Base-by-base conservation (phyloP, 2,797 vertebrate species). In the Kryptolebias ocellatus region DNA sequence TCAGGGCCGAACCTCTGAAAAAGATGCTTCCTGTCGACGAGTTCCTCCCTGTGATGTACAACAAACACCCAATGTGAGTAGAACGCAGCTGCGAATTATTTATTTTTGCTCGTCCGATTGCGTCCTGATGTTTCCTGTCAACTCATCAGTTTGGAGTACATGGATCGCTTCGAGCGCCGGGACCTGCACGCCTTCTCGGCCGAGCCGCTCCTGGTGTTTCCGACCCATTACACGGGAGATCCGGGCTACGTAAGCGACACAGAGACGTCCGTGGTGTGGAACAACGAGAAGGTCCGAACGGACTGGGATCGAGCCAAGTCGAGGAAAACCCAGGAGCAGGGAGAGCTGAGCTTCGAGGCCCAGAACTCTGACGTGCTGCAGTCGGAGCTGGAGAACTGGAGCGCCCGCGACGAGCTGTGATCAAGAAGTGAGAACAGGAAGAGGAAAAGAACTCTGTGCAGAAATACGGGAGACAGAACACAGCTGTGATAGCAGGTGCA, bases 1-100 rank as follows among this genome's bases (percentile, higher is more conserved):
- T 98, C 24, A 73, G 74, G 0, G 95, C 95, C 0, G 73, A 93
- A 53, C 96, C 96, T 0, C 90, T 98, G 31, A 74, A 28, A 24
- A 96, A 93, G 78, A 95, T 97, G 91, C 83, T 98, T 58, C 96
- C 96, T 0, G 96, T 97, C 0, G 96, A 98, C 0, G 96, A 98
- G 81, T 98, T 97, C 70, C 95, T 98, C 66, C 96, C 96, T 0
- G 88, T 96, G 78, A 97, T 98, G 96, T 98, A 94, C 66, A 82
- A 97, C 87, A 97, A 97, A 69, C 96, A 98, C 68, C 96, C 96
- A 24, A 83, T 96, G 96, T 98, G 89, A 93, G 96, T 85, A 0
- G 1, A 55, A 34, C 28, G 27, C 53, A 11, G 17, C 44, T 34
- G 9, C 18, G 15, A 17, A 17, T 17, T 6, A 17, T n/a, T 46